phyloP scores from a whole-genome alignment of 2,797 vertebrate species.

The Chelonia mydas region DNA sequence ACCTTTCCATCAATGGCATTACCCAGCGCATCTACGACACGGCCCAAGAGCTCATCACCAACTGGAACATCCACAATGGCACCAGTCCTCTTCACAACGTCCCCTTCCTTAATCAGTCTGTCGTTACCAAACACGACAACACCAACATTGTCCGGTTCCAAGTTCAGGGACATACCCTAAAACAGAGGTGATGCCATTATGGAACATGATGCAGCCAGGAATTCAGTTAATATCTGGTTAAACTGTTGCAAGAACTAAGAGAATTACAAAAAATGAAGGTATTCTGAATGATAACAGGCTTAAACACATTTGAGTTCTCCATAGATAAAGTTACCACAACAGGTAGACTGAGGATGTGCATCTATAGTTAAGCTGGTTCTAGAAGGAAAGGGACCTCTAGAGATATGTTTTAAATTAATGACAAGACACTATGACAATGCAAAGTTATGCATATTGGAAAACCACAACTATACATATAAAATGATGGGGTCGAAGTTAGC shows the following conservation, averaged over 20 bases:
- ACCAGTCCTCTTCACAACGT: constrained; percentile 95
- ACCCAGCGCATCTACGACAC: constrained; percentile 95
- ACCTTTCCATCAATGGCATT: constrained; percentile 98
- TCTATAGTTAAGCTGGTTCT: not conserved
- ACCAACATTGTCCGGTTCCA: constrained; percentile 98
- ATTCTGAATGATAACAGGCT: not conserved
- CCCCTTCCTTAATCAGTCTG: constrained; percentile 97
- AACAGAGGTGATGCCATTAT: not conserved
- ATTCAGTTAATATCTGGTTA: rapidly evolving
- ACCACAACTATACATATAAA: not conserved
- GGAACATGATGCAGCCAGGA: rapidly evolving
- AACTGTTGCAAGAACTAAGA: not conserved
- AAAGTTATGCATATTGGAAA: not conserved
- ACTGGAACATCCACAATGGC: constrained; percentile 98
- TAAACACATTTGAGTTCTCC: not conserved
- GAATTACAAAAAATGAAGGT: not conserved
- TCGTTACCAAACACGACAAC: constrained; percentile 98
- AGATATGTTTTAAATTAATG: not conserved
- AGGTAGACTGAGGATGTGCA: not conserved
- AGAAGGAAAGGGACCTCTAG: not conserved
- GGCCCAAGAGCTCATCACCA: constrained; percentile 91
- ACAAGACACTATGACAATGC: not conserved
- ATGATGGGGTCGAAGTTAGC: no score
- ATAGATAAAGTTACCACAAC: not conserved
- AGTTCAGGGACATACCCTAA: constrained; percentile 98